Conservation (phyloP, 2,888 invertebrate genomes). For the Nemurella pictetii region DNA sequence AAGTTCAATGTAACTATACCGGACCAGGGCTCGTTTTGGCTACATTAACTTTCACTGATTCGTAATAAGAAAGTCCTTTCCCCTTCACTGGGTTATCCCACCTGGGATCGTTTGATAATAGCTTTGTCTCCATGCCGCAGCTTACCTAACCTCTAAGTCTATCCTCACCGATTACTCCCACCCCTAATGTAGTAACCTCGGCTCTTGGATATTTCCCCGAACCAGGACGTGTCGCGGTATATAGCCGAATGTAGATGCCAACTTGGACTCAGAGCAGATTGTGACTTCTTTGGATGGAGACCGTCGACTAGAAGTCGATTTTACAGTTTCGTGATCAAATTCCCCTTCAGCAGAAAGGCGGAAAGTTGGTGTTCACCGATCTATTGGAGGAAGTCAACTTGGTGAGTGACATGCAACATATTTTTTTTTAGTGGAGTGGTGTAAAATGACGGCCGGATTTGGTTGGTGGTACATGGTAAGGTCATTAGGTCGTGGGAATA, state of each 20-base stretch:
- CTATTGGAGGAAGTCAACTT: not conserved
- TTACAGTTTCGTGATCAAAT: not conserved
- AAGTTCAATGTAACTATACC: conserved; percentile 20
- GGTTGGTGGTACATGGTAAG: too few relatives aligned
- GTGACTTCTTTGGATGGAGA: not conserved
- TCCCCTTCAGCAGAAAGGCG: conserved; percentile 25
- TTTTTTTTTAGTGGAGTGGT: not conserved
- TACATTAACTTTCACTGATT: conserved; percentile 19
- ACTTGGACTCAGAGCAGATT: not conserved
- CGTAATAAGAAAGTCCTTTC: conserved; percentile 31
- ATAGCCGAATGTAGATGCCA: not conserved
- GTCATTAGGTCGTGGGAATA: too few relatives aligned
- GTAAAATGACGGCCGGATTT: too few relatives aligned
- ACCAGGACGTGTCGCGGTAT: conserved; percentile 8
- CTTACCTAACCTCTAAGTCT: conserved; percentile 23
- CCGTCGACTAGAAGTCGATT: not conserved
- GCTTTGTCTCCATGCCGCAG: not conserved
- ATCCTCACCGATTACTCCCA: not conserved
- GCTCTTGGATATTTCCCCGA: not conserved
- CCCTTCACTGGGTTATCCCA: conserved; percentile 24
- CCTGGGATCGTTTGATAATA: not conserved
- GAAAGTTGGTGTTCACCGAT: not conserved
- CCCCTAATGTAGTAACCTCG: not conserved
- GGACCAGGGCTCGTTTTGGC: conserved; percentile 23
- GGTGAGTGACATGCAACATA: not conserved